Evolutionary conservation across 2,888 invertebrate species (phyloP), one percentile per base, ranked within the genome.

Genomic region (Synergus umbraculus): DNA sequence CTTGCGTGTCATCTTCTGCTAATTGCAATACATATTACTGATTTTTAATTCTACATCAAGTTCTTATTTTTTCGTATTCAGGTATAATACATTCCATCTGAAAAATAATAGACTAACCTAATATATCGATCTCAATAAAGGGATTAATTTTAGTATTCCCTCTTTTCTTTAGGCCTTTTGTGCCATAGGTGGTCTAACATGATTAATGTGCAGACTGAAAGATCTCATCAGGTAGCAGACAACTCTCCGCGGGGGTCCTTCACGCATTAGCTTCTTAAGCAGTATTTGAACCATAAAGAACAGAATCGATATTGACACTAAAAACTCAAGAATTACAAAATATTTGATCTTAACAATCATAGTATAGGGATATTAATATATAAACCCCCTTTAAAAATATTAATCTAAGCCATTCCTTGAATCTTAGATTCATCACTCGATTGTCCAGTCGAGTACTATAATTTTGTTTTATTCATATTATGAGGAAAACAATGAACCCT

Each of bases 171-270:
- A 7, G 37, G 29, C n/a, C 22, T 22, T 49, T 63, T 18, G 37
- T 69, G 43, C 80, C 80, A 69, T 79, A 80, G 81, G 80, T 80
- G 83, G 81, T 73, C 83, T 43, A 67, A 43, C 77, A 13, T 60
- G 58, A 60, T 78, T 76, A 77, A 76, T 64, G 46, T 84, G 85
- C 87, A 84, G 83, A 69, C 83, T 81, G 84, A 80, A 78, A 79
- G 76, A 80, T 81, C 60, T 78, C 79, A 82, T 85, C 86, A 88
- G 86, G 86, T 88, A 89, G 89, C 87, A 85, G 86, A 86, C 85
- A 85, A 85, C 83, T 84, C 88, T 82, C 91, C 84, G 88, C 89
- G 83, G 90, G 90, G 89, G 87, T 78, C 82, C 80, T 84, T 79
- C 79, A 82, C 81, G 77, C 76, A 8, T 22, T 49, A 46, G 69